phyloP scores from a whole-genome alignment of 92 coral and sea anemone genomes.

The Pocillopora grandis region DNA sequence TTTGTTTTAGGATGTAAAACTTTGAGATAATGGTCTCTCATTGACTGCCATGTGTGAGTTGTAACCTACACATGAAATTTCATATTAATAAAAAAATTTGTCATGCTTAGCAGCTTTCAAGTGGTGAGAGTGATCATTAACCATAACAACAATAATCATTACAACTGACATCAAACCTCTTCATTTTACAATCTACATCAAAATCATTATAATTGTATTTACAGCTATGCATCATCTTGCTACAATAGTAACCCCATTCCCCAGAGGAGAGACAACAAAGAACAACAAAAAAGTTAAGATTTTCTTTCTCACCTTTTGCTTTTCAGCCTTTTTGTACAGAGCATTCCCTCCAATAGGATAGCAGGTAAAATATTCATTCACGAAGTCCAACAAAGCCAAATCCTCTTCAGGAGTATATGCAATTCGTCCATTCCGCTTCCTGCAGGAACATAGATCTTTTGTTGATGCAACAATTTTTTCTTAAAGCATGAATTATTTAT shows the following conservation, averaged over 20 bases:
- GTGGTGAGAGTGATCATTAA: too few species aligned
- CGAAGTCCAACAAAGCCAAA: constrained; percentile 20
- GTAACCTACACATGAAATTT: constrained; percentile 12
- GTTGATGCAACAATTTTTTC: too few species aligned
- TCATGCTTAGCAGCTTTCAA: too few species aligned
- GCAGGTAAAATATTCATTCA: constrained; percentile 1
- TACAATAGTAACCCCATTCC: neutral
- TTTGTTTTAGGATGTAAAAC: neutral
- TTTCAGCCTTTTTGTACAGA: constrained; percentile 29
- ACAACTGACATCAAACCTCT: too few species aligned
- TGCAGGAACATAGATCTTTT: too few species aligned
- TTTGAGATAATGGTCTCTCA: constrained; percentile 32
- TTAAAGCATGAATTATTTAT: too few species aligned
- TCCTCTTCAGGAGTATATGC: constrained; percentile 11
- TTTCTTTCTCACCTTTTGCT: constrained; percentile 1
- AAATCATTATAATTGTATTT: too few species aligned
- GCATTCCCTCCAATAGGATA: constrained; percentile 14
- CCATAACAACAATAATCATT: too few species aligned
- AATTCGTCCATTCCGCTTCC: constrained; percentile 1
- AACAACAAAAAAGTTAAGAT: neutral
- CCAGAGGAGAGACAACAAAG: neutral
- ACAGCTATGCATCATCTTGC: too few species aligned
- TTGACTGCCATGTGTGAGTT: constrained; percentile 34
- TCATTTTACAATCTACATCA: too few species aligned
- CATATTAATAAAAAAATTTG: neutral